Base-by-base conservation (phyloP, 1,140 invertebrate genomes). In the Pemphigus obesinymphae region DNA sequence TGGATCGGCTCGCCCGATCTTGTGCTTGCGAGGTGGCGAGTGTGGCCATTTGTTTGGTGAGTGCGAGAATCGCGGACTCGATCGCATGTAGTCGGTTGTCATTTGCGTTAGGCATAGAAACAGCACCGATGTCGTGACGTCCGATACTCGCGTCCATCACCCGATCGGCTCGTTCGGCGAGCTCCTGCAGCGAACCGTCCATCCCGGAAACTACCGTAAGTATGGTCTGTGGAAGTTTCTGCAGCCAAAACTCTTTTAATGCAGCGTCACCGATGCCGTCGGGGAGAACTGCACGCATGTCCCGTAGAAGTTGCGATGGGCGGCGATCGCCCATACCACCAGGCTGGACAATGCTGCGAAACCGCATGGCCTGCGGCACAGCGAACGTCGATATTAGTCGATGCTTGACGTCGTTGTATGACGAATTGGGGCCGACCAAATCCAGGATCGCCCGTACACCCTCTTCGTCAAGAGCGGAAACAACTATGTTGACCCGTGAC, bases 91-190 rank as follows among this genome's bases (percentile, higher is more conserved):
- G 29, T 1, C 58, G 3, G 7, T 48, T 4, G 0, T 34, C 58
- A 17, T 15, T 2, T 31, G 8, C 3, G 3, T 26, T 48, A 5
- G 15, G 6, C 45, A 17, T 7, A 3, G 61, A 63, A 6, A 63
- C 13, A 1, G 15, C 29, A 3, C 10, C 31, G 0, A 63, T 7
- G 15, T 63, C 29, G 4, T n/a, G n/a, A n/a, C 13, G 61, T n/a
- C 0, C 5, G 61, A 7, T 13, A 3, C 61, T 63, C 1, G 17
- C 29, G 31, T 63, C 61, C 61, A 31, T 31, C 0, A 63, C 61
- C 0, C 61, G 61, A 3, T 63, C 29, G 29, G 17, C 48, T 6
- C 85, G 85, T n/a, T 85, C 84, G 0, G 85, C 61, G 1, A 63
- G 20, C 1, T 0, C 0, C 3, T 63, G 26, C 17, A 63, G 29